A percentile compares a stretch with the other conserved stretches of the same genome.
Conservation (phyloP, 2,797 vertebrate genomes). For the Acrossocheilus wenchowensis region DNA sequence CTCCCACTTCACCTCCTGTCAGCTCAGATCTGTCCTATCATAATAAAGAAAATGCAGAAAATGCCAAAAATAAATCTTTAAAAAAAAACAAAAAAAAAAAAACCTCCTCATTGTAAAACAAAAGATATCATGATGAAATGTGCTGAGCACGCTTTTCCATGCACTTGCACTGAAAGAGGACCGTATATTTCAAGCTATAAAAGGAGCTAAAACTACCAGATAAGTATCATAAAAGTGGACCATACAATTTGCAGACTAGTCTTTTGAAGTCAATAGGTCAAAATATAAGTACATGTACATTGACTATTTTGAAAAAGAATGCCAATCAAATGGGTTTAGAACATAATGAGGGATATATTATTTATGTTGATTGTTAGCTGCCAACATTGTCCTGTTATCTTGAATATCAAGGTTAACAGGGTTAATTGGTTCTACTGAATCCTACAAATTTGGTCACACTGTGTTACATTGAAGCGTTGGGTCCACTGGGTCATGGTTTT, state of each 20-base stretch:
- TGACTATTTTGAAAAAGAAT: neutral
- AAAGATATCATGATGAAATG: neutral
- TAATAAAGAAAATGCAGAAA: no score
- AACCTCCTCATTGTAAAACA: neutral
- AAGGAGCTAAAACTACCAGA: neutral
- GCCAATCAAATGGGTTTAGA: neutral
- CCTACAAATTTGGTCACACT: neutral
- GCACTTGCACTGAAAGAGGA: neutral
- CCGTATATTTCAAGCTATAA: neutral
- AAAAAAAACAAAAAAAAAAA: no score
- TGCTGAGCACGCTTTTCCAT: neutral
- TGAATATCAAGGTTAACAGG: slow-evolving; percentile 1
- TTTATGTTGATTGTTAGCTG: neutral
- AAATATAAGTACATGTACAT: no score
- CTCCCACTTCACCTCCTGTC: no score
- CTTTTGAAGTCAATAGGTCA: neutral
- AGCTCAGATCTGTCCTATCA: no score
- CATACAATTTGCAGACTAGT: neutral
- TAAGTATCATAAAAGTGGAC: neutral
- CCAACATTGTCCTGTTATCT: neutral
- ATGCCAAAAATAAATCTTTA: no score
- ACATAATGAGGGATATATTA: neutral
- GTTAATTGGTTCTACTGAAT: neutral
- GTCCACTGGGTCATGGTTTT: neutral
- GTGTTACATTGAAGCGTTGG: neutral